phyloP scores from a whole-genome alignment of 2,797 vertebrate genomes.

The Columba guinea region DNA sequence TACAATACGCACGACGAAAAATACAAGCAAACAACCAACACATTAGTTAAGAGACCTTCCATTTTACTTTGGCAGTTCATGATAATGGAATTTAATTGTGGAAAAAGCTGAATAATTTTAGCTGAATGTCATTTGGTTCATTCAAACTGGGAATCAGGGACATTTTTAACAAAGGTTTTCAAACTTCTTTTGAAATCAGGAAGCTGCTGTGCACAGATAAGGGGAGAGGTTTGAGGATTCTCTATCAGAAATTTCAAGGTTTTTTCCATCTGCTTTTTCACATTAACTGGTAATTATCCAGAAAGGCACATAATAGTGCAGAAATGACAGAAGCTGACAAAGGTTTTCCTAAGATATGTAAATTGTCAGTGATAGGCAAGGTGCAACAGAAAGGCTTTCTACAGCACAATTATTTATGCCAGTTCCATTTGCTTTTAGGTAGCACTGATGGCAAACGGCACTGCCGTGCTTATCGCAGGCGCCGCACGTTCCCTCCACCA shows the following conservation, averaged over 20 bases:
- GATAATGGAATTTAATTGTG: slow-evolving; percentile 83
- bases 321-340: slow-evolving; percentile 82
- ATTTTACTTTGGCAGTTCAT: slow-evolving; percentile 78
- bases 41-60: slow-evolving; percentile 80
- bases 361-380: slow-evolving; percentile 81
- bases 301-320: slow-evolving; percentile 81
- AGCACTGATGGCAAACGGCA: slow-evolving; percentile 64
- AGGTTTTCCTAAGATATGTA: slow-evolving; percentile 83
- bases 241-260: slow-evolving; percentile 84
- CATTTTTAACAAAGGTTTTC: slow-evolving; percentile 85
- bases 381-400: slow-evolving; percentile 77
- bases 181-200: slow-evolving; percentile 84
- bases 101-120: slow-evolving; percentile 79
- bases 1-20: slow-evolving; percentile 45
- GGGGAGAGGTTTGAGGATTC: slow-evolving; percentile 82
- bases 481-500: slow-evolving; percentile 66
- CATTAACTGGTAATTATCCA: slow-evolving; percentile 86
- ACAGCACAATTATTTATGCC: slow-evolving; percentile 81
- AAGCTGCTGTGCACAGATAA: slow-evolving; percentile 83
- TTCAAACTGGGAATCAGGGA: slow-evolving; percentile 82
- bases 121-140: slow-evolving; percentile 83
- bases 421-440: slow-evolving; percentile 79
- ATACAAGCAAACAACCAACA: slow-evolving; percentile 73
- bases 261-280: slow-evolving; percentile 82
- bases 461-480: slow-evolving; percentile 68